These are phyloP conservation scores for Ictalurus furcatus DNA, from an alignment of 2,113 vertebrate genomes.

Conservation along the genomic window DNA sequence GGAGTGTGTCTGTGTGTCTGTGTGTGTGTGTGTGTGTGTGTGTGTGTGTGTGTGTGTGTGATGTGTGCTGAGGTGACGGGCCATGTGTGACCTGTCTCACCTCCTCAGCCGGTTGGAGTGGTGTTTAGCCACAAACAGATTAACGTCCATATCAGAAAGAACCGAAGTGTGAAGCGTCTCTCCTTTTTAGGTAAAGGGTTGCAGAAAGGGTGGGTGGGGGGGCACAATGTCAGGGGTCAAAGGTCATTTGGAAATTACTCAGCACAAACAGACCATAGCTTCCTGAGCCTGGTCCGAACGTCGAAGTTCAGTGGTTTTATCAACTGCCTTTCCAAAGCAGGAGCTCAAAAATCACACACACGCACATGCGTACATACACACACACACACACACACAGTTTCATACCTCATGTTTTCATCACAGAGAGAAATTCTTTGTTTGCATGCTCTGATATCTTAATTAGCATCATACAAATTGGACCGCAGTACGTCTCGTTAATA, in stretches of 20 bases:
- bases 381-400: not conserved
- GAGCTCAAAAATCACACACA: not conserved
- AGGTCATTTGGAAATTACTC: conserved; percentile 57
- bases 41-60: not conserved
- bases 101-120: conserved; percentile 47
- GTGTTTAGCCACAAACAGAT: conserved; percentile 78
- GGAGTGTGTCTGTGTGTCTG: not conserved
- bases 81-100: conserved; percentile 58
- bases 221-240: conserved; percentile 4
- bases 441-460: no score
- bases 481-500: no score
- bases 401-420: no score
- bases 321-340: not conserved
- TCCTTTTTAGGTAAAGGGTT: conserved; percentile 70
- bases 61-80: conserved; percentile 50
- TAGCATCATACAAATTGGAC: no score
- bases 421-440: no score
- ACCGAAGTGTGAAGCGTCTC: conserved; percentile 62
- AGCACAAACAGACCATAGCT: conserved; percentile 54
- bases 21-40: conserved; percentile 15
- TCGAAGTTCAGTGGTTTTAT: not conserved
- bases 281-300: not conserved
- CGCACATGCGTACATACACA: not conserved
- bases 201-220: conserved; percentile 1
- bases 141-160: conserved; percentile 67